These are phyloP conservation scores for Aspidapion aeneum DNA, from an alignment of 2,888 invertebrate genomes.

Conservation along the genomic window DNA sequence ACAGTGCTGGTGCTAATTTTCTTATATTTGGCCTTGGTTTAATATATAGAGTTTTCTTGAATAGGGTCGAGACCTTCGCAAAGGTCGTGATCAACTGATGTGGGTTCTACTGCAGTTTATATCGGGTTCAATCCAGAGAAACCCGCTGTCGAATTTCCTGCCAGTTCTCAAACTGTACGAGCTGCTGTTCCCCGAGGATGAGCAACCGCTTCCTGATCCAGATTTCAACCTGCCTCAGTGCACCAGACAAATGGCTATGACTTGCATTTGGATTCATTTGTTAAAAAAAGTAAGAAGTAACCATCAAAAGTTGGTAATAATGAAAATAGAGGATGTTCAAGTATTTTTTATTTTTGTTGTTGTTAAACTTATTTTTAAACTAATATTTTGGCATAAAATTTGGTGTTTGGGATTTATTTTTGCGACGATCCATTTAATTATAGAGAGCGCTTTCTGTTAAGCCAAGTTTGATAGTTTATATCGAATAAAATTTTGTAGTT, in stretches of 20 bases:
- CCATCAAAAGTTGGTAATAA: background rate
- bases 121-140: slow-evolving; percentile 93
- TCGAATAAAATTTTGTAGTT: too few relatives aligned
- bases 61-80: slow-evolving; percentile 64
- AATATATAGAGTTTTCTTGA: too few relatives aligned
- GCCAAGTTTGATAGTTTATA: too few relatives aligned
- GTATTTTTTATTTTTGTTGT: background rate
- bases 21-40: too few relatives aligned
- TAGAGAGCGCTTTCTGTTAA: too few relatives aligned
- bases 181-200: slow-evolving; percentile 88
- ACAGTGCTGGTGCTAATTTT: too few relatives aligned
- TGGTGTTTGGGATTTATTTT: too few relatives aligned
- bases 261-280: slow-evolving; percentile 96
- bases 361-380: too few relatives aligned
- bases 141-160: slow-evolving; percentile 83
- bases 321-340: background rate
- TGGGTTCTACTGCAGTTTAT: slow-evolving; percentile 97
- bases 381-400: too few relatives aligned
- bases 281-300: slow-evolving; percentile 80
- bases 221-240: slow-evolving; percentile 84
- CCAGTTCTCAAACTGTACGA: slow-evolving; percentile 91
- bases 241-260: slow-evolving; percentile 89
- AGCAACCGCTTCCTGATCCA: slow-evolving; percentile 83
- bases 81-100: slow-evolving; percentile 97
- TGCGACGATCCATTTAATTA: too few relatives aligned